phyloP scores from a whole-genome alignment of 2,113 vertebrate genomes.

The Delphinapterus leucas region DNA sequence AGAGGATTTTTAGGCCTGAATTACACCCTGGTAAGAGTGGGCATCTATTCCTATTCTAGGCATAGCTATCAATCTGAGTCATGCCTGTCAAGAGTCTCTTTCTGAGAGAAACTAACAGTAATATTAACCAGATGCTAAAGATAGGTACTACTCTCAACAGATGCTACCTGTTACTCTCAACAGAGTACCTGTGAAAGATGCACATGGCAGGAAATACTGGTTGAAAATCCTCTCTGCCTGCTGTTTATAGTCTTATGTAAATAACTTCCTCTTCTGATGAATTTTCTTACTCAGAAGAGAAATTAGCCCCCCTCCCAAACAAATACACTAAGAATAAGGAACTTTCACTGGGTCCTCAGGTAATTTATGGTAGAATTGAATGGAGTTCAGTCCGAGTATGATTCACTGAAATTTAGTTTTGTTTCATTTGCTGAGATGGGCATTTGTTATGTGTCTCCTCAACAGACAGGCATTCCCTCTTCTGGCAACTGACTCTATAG shows the following conservation, averaged over 20 bases:
- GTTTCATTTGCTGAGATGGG: neutral
- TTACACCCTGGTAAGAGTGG: neutral
- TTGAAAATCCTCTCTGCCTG: neutral
- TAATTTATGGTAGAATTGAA: neutral
- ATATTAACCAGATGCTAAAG: neutral
- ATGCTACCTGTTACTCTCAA: neutral
- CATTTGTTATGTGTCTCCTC: neutral
- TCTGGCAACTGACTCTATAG: neutral
- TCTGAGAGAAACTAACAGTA: neutral
- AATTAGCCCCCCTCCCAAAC: neutral
- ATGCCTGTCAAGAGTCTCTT: neutral
- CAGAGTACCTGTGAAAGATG: neutral
- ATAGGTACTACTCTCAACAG: neutral
- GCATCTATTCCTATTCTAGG: neutral
- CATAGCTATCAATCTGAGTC: neutral
- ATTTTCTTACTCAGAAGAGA: neutral
- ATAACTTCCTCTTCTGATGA: neutral
- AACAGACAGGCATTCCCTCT: neutral
- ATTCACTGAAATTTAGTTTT: neutral
- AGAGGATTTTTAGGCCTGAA: neutral
- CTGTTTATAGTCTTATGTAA: neutral
- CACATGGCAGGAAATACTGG: neutral
- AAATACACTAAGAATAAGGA: neutral
- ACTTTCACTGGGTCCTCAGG: neutral
- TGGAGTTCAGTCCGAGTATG: neutral